Evolutionary conservation across 2,797 vertebrate species (phyloP).

Genomic region (Triplophysa bombifrons): DNA sequence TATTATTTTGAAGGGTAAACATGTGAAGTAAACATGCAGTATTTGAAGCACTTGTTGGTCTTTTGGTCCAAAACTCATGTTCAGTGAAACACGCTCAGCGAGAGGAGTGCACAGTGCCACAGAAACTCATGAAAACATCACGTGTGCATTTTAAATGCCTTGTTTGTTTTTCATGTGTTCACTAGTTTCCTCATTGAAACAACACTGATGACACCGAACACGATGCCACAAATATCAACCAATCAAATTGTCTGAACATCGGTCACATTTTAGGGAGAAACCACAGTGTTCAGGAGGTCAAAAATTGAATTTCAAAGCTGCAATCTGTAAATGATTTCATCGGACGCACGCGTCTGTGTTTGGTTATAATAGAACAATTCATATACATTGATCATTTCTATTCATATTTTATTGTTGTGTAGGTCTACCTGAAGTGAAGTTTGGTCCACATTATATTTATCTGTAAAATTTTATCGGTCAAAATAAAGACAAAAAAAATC

Average conservation of each 20-base stretch:
- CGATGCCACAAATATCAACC: not conserved
- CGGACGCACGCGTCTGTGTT: too few relatives aligned
- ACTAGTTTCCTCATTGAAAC: not conserved
- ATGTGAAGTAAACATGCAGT: constrained; percentile 55
- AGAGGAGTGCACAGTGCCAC: constrained; percentile 44
- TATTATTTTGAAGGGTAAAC: constrained; percentile 51
- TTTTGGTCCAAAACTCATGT: constrained; percentile 61
- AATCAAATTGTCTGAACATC: not conserved
- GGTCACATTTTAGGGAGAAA: too few relatives aligned
- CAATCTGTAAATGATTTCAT: too few relatives aligned
- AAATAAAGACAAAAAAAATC: too few relatives aligned
- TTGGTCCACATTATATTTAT: too few relatives aligned
- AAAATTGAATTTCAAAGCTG: too few relatives aligned
- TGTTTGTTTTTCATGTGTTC: not conserved
- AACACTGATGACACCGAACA: not conserved
- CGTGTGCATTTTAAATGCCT: not conserved
- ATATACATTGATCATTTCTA: too few relatives aligned
- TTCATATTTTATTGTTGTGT: too few relatives aligned
- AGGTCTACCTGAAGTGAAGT: too few relatives aligned
- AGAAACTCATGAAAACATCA: not conserved
- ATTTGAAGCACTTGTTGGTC: constrained; percentile 66
- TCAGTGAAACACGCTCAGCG: constrained; percentile 23
- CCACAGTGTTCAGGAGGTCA: too few relatives aligned
- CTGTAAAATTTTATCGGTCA: too few relatives aligned
- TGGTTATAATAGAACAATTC: too few relatives aligned